Percentiles rank a stretch among this genome's conserved stretches.
Evolutionary conservation across 2,797 vertebrate species (phyloP).

Genomic region (Dicrostonyx torquatus): DNA sequence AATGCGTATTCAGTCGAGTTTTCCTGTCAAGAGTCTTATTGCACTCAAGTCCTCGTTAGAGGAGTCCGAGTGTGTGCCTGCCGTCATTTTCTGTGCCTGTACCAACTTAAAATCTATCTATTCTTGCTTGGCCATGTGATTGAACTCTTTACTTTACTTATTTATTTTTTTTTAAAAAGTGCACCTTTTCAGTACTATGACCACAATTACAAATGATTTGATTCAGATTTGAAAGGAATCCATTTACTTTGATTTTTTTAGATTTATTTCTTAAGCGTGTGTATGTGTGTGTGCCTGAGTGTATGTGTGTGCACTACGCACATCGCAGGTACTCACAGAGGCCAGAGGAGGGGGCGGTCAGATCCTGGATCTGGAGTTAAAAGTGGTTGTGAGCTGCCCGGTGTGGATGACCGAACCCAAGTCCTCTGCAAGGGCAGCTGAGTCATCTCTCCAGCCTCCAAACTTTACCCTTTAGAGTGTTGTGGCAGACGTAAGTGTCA

Average conservation of each 20-base stretch:
- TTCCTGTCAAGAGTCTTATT: conserved; percentile 48
- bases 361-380: neutral
- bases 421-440: neutral
- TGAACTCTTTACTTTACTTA: neutral
- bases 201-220: conserved; percentile 2
- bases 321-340: neutral
- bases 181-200: neutral
- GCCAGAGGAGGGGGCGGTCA: neutral
- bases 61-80: neutral
- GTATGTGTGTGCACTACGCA: neutral
- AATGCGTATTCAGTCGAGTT: conserved; percentile 15
- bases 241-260: neutral
- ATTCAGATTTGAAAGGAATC: neutral
- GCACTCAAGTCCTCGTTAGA: conserved; percentile 3
- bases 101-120: conserved; percentile 5
- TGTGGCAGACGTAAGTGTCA: neutral
- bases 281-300: neutral
- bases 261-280: neutral
- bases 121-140: neutral
- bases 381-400: neutral
- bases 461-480: neutral
- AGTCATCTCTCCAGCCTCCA: neutral
- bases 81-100: neutral
- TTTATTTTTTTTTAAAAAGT: neutral
- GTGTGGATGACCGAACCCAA: neutral